Conservation (phyloP, 1,140 invertebrate genomes). For the Temnothorax curvispinosus region DNA sequence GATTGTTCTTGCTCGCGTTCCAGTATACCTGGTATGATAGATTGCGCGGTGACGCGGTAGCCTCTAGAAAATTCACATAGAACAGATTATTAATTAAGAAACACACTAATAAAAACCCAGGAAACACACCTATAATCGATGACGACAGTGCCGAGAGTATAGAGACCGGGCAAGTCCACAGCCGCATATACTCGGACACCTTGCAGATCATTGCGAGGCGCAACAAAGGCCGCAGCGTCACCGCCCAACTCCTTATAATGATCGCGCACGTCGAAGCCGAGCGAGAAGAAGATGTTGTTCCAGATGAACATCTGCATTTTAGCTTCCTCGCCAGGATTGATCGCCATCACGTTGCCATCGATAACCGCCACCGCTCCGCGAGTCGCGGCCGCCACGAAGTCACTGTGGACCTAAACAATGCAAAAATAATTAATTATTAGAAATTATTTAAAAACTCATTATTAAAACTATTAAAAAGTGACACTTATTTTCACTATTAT, state of each 20-base stretch:
- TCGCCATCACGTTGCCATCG: constrained; percentile 99
- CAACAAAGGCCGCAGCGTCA: constrained; percentile 98
- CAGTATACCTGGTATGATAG: constrained; percentile 99
- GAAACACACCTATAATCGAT: constrained; percentile 93
- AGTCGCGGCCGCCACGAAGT: constrained; percentile 98
- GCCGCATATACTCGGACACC: constrained; percentile 98
- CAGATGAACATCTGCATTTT: constrained; percentile 99
- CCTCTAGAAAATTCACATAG: constrained; percentile 87
- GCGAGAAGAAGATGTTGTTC: constrained; percentile 99
- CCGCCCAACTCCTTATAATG: constrained; percentile 99
- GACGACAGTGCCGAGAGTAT: constrained; percentile 98
- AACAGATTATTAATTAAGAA: constrained; percentile 33
- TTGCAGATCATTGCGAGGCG: constrained; percentile 97
- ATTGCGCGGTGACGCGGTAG: constrained; percentile 99
- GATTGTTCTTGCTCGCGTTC: constrained; percentile 99
- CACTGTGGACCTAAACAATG: constrained; percentile 92
- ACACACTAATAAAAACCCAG: neutral
- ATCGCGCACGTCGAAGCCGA: constrained; percentile 99
- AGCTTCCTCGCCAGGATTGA: constrained; percentile 99
- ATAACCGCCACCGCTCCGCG: constrained; percentile 99
- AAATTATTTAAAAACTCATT: neutral
- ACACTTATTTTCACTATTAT: neutral
- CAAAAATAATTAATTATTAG: constrained; percentile 24
- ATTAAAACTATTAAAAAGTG: neutral
- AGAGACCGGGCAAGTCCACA: constrained; percentile 97